phyloP scores from a whole-genome alignment of 2,797 vertebrate species.

The Tachyglossus aculeatus region DNA sequence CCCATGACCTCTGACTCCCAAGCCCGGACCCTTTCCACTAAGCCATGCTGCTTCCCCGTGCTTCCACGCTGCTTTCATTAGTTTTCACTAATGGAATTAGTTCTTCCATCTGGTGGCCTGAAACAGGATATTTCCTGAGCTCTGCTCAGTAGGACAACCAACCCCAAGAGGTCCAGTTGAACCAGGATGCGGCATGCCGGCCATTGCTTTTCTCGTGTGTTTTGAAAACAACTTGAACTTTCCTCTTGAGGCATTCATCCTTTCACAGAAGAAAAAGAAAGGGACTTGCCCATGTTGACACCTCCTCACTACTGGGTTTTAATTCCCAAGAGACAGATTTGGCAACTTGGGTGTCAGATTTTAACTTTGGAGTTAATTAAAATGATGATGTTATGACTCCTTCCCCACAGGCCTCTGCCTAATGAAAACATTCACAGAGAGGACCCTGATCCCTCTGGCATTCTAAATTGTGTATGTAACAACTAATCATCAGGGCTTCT shows the following conservation, averaged over 20 bases:
- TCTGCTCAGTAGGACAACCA: no score
- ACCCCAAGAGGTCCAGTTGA: no score
- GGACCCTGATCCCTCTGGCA: neutral
- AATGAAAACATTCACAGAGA: neutral
- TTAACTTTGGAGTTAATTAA: neutral
- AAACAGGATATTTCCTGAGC: no score
- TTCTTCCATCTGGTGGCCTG: no score
- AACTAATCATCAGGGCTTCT: neutral
- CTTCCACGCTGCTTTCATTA: no score
- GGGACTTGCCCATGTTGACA: neutral
- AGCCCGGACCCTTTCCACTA: no score
- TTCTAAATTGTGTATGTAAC: neutral
- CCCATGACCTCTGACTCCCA: no score
- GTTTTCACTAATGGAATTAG: no score
- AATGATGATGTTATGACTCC: neutral
- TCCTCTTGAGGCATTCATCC: neutral
- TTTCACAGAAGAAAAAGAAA: neutral
- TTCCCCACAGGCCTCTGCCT: neutral
- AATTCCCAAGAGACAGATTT: neutral
- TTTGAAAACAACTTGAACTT: neutral
- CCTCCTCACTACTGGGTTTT: neutral
- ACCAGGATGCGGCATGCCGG: neutral
- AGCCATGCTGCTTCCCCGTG: no score
- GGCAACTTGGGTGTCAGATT: neutral
- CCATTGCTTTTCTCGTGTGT: neutral